A percentile compares a stretch with the other conserved stretches of the same genome.
Evolutionary conservation across 2,888 invertebrate species (phyloP).

Genomic region (Hybos culiciformis): DNA sequence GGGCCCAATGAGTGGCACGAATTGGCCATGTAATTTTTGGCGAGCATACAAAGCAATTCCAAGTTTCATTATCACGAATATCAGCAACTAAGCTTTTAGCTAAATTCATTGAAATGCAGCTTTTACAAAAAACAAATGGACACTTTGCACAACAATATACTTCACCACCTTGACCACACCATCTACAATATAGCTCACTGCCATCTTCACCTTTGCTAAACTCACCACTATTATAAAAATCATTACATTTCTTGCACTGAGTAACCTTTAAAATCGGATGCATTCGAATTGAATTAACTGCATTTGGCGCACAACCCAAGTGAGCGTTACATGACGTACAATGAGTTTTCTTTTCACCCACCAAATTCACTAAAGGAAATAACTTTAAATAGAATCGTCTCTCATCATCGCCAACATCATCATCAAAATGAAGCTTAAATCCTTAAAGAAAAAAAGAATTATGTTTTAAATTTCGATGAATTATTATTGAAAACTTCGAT

Average conservation of each 20-base stretch:
- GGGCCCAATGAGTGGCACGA: slow-evolving; percentile 57
- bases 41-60: slow-evolving; percentile 67
- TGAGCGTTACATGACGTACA: slow-evolving; percentile 64
- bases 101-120: slow-evolving; percentile 61
- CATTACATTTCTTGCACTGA: slow-evolving; percentile 56
- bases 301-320: slow-evolving; percentile 53
- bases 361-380: slow-evolving; percentile 44
- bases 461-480: too few relatives aligned
- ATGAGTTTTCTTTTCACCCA: slow-evolving; percentile 49
- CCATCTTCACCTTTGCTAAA: slow-evolving; percentile 75
- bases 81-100: slow-evolving; percentile 49
- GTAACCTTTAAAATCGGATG: slow-evolving; percentile 62
- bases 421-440: slow-evolving; percentile 38
- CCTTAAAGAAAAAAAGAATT: slow-evolving; percentile 18
- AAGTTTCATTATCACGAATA: slow-evolving; percentile 63
- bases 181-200: slow-evolving; percentile 67
- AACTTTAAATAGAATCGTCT: slow-evolving; percentile 38
- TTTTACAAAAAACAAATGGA: slow-evolving; percentile 61
- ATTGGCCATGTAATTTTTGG: slow-evolving; percentile 49
- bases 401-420: slow-evolving; percentile 41
- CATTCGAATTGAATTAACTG: slow-evolving; percentile 49
- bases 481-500: too few relatives aligned
- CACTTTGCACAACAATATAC: slow-evolving; percentile 68
- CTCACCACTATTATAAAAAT: slow-evolving; percentile 67
- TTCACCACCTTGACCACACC: slow-evolving; percentile 71